Evolutionary conservation across 2,113 vertebrate species (phyloP), one percentile per base, ranked within the genome.

Genomic region (Natator depressus): DNA sequence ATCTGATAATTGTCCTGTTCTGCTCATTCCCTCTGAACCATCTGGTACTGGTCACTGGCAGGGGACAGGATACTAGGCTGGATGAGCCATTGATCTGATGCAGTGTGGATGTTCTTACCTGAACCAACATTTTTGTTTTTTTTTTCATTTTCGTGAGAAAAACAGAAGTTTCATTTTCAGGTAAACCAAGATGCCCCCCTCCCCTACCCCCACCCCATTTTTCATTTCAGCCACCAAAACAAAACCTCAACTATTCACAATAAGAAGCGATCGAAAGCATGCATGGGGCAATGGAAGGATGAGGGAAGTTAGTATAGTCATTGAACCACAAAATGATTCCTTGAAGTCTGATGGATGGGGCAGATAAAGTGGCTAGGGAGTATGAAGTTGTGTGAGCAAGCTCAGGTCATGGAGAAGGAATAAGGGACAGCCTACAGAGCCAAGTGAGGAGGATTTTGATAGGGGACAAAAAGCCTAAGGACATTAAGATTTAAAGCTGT

Each of bases 371-470:
- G 82, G 5, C 24, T 42, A 55, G 35, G 49, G 6, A 20, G 79
- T 5, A 65, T 20, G 62, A 84, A 79, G 3, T 7, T 89, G 3
- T 14, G 31, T 89, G 16, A 35, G 22, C 29, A 4, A 47, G 38
- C 75, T 89, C 29, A 75, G 27, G 1, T 2, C 75, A 88, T 53
- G 2, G 72, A 76, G 20, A 53, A 92, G 72, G 93, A 8, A 1
- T 59, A 6, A 8, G 1, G 3, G 5, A 25, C 6, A 69, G 35
- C 7, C 62, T n/a, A 19, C 16, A 6, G 1, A 2, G 3, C 25
- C 5, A 75, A 31, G 90, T 88, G 85, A 25, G 1, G 27, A 76
- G 5, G 89, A 69, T 29, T 91, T 79, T 9, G 8, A 93, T 82
- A 10, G 8, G 8, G 6, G 82, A 79, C 5, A 31, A 57, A 57